Evolutionary conservation across 2,797 vertebrate genomes (phyloP).

Genomic region (Distichodus sexfasciatus): DNA sequence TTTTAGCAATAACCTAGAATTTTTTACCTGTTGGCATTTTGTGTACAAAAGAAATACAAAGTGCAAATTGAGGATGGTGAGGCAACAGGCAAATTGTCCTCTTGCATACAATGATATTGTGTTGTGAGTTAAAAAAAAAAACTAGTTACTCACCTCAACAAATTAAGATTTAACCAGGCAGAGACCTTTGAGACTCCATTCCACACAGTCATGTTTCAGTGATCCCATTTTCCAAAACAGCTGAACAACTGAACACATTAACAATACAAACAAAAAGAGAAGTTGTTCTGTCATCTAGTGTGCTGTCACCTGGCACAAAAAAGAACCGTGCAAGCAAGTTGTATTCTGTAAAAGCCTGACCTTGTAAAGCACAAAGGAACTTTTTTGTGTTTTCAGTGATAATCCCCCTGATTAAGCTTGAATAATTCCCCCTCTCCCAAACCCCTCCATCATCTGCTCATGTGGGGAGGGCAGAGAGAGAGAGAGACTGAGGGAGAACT

Average conservation of each 20-base stretch:
- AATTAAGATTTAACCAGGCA: conserved; percentile 1
- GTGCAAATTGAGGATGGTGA: too few relatives aligned
- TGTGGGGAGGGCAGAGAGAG: not conserved
- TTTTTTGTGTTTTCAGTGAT: conserved; percentile 22
- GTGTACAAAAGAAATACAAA: not conserved
- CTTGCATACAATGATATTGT: too few relatives aligned
- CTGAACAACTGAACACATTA: not conserved
- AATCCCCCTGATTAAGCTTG: conserved; percentile 42
- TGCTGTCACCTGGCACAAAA: not conserved
- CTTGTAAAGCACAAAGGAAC: not conserved
- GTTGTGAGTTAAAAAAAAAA: too few relatives aligned
- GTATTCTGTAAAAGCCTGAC: not conserved
- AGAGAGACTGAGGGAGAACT: not conserved
- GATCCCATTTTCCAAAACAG: not conserved
- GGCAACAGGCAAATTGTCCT: too few relatives aligned
- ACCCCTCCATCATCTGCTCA: conserved; percentile 5
- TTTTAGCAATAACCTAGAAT: too few relatives aligned
- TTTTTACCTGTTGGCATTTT: too few relatives aligned
- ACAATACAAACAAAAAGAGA: not conserved
- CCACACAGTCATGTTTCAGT: not conserved
- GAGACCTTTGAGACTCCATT: not conserved
- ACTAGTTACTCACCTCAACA: conserved; percentile 26
- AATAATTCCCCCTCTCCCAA: conserved; percentile 28
- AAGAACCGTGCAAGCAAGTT: not conserved
- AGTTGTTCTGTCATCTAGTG: not conserved